These are phyloP conservation scores for Colletes gigas DNA, from an alignment of 1,140 invertebrate genomes.

Conservation along the genomic window DNA sequence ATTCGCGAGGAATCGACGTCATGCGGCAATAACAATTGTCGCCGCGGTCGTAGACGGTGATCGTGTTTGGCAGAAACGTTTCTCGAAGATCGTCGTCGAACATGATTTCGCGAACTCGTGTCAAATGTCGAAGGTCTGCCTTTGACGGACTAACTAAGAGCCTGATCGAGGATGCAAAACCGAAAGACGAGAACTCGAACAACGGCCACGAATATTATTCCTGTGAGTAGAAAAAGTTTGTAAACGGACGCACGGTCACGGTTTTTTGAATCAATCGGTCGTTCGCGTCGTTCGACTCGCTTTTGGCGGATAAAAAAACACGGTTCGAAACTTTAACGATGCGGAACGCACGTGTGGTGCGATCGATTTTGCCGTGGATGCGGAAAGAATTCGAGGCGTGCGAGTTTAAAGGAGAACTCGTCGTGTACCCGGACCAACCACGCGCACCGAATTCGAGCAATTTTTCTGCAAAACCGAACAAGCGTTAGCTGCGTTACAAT, in stretches of 20 bases:
- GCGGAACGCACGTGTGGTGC: no score
- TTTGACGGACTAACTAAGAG: neutral
- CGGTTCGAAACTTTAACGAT: neutral
- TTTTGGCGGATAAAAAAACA: neutral
- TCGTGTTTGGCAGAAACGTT: neutral
- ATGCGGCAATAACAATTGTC: slow-evolving; percentile 12
- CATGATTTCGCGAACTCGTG: slow-evolving; percentile 9
- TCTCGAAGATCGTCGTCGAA: neutral
- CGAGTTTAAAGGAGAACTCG: slow-evolving; percentile 1
- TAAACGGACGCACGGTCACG: no score
- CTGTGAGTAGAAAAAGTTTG: slow-evolving; percentile 32
- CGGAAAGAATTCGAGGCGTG: neutral
- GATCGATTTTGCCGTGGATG: no score
- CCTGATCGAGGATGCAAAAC: neutral
- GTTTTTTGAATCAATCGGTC: no score
- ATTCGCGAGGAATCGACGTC: slow-evolving; percentile 8
- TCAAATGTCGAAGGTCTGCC: neutral
- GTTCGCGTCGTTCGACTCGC: no score
- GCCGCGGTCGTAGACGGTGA: neutral
- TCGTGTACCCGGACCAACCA: no score
- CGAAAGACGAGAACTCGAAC: neutral
- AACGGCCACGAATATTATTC: neutral
- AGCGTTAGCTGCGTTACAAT: no score
- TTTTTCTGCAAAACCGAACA: no score
- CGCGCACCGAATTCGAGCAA: no score